Base-by-base conservation (phyloP, 2,797 vertebrate species). In the Chelmon rostratus region DNA sequence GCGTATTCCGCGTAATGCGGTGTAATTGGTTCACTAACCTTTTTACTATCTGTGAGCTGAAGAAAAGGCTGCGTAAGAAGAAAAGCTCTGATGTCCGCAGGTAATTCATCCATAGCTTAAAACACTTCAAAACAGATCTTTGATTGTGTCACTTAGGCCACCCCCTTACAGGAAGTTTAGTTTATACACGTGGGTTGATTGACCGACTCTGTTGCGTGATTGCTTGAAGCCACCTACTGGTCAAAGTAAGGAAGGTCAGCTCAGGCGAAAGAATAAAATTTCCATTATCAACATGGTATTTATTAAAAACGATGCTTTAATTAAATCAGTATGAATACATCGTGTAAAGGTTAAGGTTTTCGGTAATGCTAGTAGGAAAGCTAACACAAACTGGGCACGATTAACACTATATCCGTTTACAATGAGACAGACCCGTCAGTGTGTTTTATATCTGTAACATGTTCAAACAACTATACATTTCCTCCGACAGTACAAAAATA, bases 51-150 rank as follows among this genome's bases (percentile, higher is more conserved):
- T 47, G 92, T 92, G 0, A 93, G 81, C 62, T 95, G 84, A 23
- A 96, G 85, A 42, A 91, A 96, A 0, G 96, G 94, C 21, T 95
- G 93, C 33, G 88, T 90, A 0, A 72, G 76, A 0, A 96, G 90
- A 66, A 96, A 95, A 0, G 73, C 84, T 64, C 63, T 85, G 68
- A 96, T 76, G n/a, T 96, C 94, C 31, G 68, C 76, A 1, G 93
- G 86, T 73, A 96, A 78, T 5, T 91, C 91, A 0, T 95, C 95
- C 96, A 96, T 96, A 0, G 35, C n/a, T 68, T 9, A 28, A 54
- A 66, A 33, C 11, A 6, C 25, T 18, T 23, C 8, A 69, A 76
- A 54, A 42, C 42, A 67, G 47, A 7, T 9, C 0, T 13, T 2
- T 23, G 3, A 31, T n/a, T 38, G 42, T 76, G 67, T 35, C 28